These are phyloP conservation scores for Erpobdella octoculata DNA, from an alignment of 2,888 invertebrate genomes.

Conservation along the genomic window DNA sequence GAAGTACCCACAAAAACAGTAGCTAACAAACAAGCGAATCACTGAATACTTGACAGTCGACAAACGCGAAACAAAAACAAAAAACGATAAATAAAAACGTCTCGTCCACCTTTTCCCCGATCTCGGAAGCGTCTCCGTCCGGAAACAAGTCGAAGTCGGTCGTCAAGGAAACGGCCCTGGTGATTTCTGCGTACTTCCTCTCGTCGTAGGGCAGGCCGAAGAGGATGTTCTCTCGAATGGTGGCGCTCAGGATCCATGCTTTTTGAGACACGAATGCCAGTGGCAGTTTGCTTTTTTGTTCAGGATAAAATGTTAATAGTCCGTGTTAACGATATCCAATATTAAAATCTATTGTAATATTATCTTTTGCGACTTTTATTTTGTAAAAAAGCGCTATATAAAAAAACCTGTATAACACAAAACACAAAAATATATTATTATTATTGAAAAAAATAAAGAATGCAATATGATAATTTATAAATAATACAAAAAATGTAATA, in stretches of 20 bases:
- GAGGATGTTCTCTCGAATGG: slow-evolving; percentile 70
- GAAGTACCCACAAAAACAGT: too few relatives aligned
- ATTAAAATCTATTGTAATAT: not conserved
- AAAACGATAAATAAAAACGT: too few relatives aligned
- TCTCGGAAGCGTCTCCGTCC: slow-evolving; percentile 65
- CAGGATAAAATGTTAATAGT: slow-evolving; percentile 6
- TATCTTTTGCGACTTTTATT: too few relatives aligned
- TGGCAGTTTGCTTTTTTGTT: slow-evolving; percentile 39
- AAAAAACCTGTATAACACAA: too few relatives aligned
- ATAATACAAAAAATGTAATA: not conserved
- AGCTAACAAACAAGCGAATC: too few relatives aligned
- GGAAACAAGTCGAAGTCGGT: slow-evolving; percentile 67
- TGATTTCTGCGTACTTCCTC: slow-evolving; percentile 59
- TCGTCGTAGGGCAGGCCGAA: slow-evolving; percentile 51
- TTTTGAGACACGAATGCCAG: slow-evolving; percentile 58
- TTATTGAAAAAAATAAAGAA: not conserved
- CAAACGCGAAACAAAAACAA: too few relatives aligned
- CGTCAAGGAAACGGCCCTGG: slow-evolving; percentile 66
- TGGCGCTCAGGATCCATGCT: slow-evolving; percentile 71
- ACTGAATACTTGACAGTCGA: too few relatives aligned
- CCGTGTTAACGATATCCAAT: not conserved
- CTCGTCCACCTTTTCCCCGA: slow-evolving; percentile 62
- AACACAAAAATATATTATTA: not conserved
- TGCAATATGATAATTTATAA: not conserved
- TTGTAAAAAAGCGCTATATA: too few relatives aligned